Conservation (phyloP, 2,797 vertebrate species). For the Euphonia xanthogaster region DNA sequence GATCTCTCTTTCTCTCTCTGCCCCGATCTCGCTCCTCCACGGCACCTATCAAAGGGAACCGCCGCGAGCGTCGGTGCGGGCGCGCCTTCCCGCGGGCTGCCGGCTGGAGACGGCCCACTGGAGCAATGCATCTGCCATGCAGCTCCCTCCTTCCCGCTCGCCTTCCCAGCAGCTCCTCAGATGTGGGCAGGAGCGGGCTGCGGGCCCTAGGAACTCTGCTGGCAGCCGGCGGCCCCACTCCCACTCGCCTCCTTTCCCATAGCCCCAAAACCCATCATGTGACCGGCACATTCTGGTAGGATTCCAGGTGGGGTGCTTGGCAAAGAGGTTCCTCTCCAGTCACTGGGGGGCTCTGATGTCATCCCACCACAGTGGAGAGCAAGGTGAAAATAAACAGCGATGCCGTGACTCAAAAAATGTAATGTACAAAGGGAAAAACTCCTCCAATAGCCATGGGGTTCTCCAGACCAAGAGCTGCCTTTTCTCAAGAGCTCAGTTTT, state of each 20-base stretch:
- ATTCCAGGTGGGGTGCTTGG: background rate
- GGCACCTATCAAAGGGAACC: conserved; percentile 51
- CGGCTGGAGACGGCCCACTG: conserved; percentile 44
- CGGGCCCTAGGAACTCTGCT: conserved; percentile 24
- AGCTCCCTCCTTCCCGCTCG: conserved; percentile 2
- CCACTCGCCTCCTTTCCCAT: conserved; percentile 15
- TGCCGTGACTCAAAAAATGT: background rate
- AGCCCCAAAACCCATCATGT: background rate
- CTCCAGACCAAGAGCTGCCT: background rate
- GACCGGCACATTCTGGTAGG: background rate
- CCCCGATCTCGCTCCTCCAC: background rate
- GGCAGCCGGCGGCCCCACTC: conserved; percentile 7
- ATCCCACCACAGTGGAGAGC: rapidly evolving
- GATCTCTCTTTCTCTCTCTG: background rate
- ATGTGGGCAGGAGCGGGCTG: conserved; percentile 61
- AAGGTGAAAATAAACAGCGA: background rate
- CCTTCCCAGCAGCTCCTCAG: conserved; percentile 51
- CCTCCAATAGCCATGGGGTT: background rate
- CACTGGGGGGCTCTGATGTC: background rate
- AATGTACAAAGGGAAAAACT: background rate
- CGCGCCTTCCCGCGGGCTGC: background rate
- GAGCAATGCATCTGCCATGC: conserved; percentile 24
- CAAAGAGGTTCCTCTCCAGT: background rate
- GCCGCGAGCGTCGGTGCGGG: conserved; percentile 19
- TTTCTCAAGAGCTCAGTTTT: background rate